Percentiles rank a stretch among this genome's conserved stretches.
phyloP scores from a whole-genome alignment of 2,797 vertebrate genomes.

The Momotus momota region DNA sequence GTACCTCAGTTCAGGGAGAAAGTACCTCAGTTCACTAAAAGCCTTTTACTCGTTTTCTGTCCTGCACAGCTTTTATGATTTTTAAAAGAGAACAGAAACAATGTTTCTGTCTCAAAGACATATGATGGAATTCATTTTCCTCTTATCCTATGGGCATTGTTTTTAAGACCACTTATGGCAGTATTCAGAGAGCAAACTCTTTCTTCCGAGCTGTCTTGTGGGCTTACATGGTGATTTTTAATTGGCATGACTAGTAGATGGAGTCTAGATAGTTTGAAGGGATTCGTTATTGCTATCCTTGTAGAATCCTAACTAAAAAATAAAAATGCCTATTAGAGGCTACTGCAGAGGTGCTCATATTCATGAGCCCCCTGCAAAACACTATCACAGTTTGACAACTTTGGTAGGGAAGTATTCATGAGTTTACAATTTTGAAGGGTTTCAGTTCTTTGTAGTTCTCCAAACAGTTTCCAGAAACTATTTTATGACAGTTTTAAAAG shows the following conservation, averaged over 20 bases:
- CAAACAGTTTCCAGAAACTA: conserved; percentile 50
- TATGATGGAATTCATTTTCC: not conserved
- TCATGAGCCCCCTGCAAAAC: conserved; percentile 10
- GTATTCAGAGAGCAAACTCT: not conserved
- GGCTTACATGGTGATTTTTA: not conserved
- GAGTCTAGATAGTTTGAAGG: not conserved
- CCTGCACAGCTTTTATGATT: not conserved
- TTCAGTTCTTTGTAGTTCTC: conserved; percentile 44
- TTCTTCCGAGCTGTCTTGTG: not conserved
- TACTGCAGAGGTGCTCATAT: conserved; percentile 18
- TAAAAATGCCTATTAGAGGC: not conserved
- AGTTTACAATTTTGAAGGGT: conserved; percentile 17
- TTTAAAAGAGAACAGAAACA: not conserved
- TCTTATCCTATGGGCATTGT: not conserved
- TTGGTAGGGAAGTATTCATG: conserved; percentile 1
- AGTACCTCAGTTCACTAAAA: not conserved
- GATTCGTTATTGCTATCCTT: not conserved
- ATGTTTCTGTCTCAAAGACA: not conserved
- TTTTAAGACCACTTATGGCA: not conserved
- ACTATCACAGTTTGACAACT: not conserved
- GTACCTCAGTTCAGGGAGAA: not conserved
- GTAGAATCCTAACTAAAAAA: not conserved
- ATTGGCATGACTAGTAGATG: not conserved
- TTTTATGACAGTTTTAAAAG: conserved; percentile 47
- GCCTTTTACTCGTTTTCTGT: not conserved